phyloP scores from a whole-genome alignment of 2,888 invertebrate genomes.

The Drosophila putrida region DNA sequence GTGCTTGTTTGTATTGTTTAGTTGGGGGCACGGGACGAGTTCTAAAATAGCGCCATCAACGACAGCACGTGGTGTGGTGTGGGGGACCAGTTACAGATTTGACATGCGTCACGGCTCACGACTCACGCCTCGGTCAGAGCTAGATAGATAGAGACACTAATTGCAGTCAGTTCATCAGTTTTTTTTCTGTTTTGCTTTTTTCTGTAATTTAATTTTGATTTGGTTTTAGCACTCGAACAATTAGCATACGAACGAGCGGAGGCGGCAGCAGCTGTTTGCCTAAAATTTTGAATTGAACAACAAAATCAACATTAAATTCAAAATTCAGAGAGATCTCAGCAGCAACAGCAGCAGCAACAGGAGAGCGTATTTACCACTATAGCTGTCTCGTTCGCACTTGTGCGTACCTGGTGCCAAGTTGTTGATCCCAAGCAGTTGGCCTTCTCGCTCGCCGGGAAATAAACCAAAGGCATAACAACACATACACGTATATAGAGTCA shows the following conservation, averaged over 20 bases:
- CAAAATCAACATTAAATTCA: slow-evolving; percentile 42
- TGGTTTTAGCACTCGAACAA: slow-evolving; percentile 47
- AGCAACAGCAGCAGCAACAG: slow-evolving; percentile 20
- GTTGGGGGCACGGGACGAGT: slow-evolving; percentile 11
- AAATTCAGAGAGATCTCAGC: slow-evolving; percentile 55
- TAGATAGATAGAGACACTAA: slow-evolving; percentile 41
- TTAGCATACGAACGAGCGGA: slow-evolving; percentile 40
- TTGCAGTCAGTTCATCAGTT: slow-evolving; percentile 45
- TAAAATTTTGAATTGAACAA: slow-evolving; percentile 65
- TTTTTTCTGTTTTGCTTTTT: neutral
- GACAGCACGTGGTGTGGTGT: slow-evolving; percentile 32
- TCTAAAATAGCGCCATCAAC: slow-evolving; percentile 51
- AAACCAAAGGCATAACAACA: slow-evolving; percentile 19
- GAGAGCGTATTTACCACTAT: slow-evolving; percentile 41
- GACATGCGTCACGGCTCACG: slow-evolving; percentile 61
- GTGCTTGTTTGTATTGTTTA: slow-evolving; percentile 51
- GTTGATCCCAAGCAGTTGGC: slow-evolving; percentile 53
- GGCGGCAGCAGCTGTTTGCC: slow-evolving; percentile 50
- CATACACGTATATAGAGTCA: slow-evolving; percentile 8
- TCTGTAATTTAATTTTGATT: slow-evolving; percentile 23
- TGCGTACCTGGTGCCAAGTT: slow-evolving; percentile 19
- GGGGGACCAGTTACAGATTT: slow-evolving; percentile 53
- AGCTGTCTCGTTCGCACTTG: slow-evolving; percentile 44
- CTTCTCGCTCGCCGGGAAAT: slow-evolving; percentile 62
- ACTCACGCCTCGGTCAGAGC: neutral